Evolutionary conservation across 2,113 vertebrate species (phyloP).

Genomic region (Limanda limanda): DNA sequence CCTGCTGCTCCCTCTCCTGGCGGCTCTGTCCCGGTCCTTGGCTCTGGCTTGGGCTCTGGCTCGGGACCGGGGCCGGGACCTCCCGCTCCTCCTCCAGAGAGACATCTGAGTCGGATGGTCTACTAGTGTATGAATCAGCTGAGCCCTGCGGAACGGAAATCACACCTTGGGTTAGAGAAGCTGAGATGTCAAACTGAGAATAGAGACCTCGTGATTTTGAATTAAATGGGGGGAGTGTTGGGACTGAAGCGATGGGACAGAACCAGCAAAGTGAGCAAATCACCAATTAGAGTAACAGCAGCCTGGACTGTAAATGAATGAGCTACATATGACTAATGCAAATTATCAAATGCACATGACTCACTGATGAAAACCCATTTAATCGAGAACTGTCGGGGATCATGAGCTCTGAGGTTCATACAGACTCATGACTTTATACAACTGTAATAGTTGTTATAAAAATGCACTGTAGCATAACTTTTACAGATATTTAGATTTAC

Average conservation of each 20-base stretch:
- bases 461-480: no score
- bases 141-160: conserved; percentile 86
- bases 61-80: conserved; percentile 83
- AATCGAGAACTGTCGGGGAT: no score
- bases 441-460: no score
- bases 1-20: conserved; percentile 95
- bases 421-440: no score
- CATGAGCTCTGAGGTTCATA: no score
- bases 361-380: no score
- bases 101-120: conserved; percentile 99
- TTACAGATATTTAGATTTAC: no score
- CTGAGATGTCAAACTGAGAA: neutral
- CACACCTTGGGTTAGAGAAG: neutral
- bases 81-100: conserved; percentile 98
- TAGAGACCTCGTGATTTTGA: neutral
- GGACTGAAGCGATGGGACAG: no score
- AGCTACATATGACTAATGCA: no score
- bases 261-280: neutral
- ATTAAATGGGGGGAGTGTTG: no score
- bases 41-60: conserved; percentile 84
- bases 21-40: conserved; percentile 85
- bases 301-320: neutral
- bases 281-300: conserved; percentile 1
- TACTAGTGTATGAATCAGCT: conserved; percentile 99
- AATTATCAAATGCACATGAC: no score